These are phyloP conservation scores for Zaprionus nigranus DNA, from an alignment of 1,140 invertebrate genomes.

Conservation along the genomic window DNA sequence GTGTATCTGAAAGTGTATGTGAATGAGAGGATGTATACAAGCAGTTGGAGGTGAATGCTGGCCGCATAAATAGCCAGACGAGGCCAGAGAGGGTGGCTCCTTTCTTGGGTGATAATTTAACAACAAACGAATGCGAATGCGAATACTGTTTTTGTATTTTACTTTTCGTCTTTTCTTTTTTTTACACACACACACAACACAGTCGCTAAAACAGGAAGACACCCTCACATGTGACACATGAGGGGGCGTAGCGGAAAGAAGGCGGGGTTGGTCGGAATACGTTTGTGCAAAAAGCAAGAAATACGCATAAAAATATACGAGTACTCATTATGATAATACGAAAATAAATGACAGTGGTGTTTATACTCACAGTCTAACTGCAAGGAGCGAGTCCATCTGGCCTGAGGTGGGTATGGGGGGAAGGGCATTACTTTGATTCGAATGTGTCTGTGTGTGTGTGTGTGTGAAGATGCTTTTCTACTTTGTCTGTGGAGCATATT, in stretches of 20 bases:
- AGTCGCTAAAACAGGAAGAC: conserved; percentile 14
- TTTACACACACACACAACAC: conserved; percentile 41
- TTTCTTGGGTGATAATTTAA: conserved; percentile 74
- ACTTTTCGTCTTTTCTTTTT: conserved; percentile 55
- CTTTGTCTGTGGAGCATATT: conserved; percentile 1
- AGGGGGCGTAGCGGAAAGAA: conserved; percentile 38
- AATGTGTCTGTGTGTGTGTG: not conserved
- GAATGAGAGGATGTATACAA: conserved; percentile 6
- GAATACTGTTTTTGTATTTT: conserved; percentile 67
- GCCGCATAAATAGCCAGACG: conserved; percentile 61
- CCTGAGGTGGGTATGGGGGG: not conserved
- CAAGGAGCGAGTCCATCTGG: conserved; percentile 20
- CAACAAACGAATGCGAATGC: conserved; percentile 76
- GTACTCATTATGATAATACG: conserved; percentile 83
- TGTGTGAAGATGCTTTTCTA: not conserved
- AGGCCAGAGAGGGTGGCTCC: conserved; percentile 50
- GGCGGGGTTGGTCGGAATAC: conserved; percentile 6
- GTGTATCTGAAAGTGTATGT: conserved; percentile 9
- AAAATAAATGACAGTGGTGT: conserved; percentile 83
- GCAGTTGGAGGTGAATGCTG: conserved; percentile 37
- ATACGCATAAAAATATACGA: conserved; percentile 83
- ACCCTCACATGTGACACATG: conserved; percentile 44
- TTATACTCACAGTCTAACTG: conserved; percentile 53
- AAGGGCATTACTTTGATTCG: not conserved
- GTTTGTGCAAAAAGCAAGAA: conserved; percentile 75